Percentiles rank a stretch among this genome's conserved stretches.
Evolutionary conservation across 1,140 invertebrate genomes (phyloP).

Genomic region (Anastrepha obliqua): DNA sequence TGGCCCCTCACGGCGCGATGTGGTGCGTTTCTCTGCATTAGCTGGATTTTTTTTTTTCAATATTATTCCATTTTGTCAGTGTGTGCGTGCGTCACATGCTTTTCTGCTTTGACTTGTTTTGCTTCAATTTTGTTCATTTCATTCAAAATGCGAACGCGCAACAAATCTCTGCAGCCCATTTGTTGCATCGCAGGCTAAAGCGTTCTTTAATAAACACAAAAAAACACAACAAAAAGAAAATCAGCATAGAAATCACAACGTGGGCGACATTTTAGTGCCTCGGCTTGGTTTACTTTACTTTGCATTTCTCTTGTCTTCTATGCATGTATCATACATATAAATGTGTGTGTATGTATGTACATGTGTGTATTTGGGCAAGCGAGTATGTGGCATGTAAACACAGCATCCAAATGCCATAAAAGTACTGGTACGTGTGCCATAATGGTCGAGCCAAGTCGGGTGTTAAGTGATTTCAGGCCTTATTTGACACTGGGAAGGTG

Average conservation of each 20-base stretch:
- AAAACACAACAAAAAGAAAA: background rate
- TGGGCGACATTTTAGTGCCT: conserved; percentile 52
- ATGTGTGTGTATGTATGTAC: background rate
- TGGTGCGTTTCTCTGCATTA: background rate
- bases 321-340: background rate
- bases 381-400: conserved; percentile 34
- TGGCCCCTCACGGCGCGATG: conserved; percentile 20
- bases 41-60: background rate
- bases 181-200: conserved; percentile 6
- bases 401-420: conserved; percentile 40
- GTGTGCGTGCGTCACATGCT: background rate
- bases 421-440: conserved; percentile 43
- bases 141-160: conserved; percentile 32
- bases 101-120: background rate
- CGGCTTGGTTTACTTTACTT: background rate
- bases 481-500: conserved; percentile 17
- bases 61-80: background rate
- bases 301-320: background rate
- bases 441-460: conserved; percentile 27
- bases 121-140: conserved; percentile 13
- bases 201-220: background rate
- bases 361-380: background rate
- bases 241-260: conserved; percentile 53
- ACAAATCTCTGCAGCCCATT: background rate
- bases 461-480: conserved; percentile 3